phyloP scores from a whole-genome alignment of 2,113 vertebrate genomes.

The Mystacornis crossleyi region DNA sequence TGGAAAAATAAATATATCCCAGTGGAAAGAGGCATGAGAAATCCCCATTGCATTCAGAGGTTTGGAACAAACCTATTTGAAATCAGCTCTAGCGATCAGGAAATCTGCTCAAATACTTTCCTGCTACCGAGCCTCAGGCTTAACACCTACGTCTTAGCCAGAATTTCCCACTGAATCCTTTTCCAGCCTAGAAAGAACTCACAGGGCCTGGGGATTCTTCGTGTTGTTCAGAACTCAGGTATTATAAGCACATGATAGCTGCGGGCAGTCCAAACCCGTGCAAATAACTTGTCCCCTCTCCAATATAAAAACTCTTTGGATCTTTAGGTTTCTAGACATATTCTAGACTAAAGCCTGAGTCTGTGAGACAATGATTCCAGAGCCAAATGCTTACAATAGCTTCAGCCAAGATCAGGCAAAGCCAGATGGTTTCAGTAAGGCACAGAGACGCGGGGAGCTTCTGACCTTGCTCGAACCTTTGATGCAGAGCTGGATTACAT shows the following conservation, averaged over 20 bases:
- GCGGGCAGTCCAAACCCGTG: not conserved
- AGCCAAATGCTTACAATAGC: not conserved
- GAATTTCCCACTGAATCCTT: not conserved
- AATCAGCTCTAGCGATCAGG: constrained; percentile 46
- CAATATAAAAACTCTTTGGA: not conserved
- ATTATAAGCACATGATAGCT: not conserved
- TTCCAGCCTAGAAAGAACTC: not conserved
- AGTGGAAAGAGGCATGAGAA: constrained; percentile 60
- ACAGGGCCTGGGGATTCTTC: not conserved
- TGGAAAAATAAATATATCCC: constrained; percentile 65
- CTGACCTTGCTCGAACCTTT: constrained; percentile 36
- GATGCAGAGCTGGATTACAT: not conserved
- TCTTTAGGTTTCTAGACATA: not conserved
- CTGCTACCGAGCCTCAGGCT: not conserved
- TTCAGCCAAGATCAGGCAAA: not conserved
- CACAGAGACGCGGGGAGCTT: not conserved
- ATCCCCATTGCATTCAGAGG: not conserved
- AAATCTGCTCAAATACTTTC: constrained; percentile 65
- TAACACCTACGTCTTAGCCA: not conserved
- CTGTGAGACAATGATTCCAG: not conserved
- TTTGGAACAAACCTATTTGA: constrained; percentile 50
- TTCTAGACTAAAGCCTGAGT: not conserved
- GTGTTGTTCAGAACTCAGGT: not conserved
- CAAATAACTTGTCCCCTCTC: not conserved
- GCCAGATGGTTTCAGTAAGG: constrained; percentile 1